Evolutionary conservation across 1,140 invertebrate genomes (phyloP).

Genomic region (Panagrolaimus sp.): DNA sequence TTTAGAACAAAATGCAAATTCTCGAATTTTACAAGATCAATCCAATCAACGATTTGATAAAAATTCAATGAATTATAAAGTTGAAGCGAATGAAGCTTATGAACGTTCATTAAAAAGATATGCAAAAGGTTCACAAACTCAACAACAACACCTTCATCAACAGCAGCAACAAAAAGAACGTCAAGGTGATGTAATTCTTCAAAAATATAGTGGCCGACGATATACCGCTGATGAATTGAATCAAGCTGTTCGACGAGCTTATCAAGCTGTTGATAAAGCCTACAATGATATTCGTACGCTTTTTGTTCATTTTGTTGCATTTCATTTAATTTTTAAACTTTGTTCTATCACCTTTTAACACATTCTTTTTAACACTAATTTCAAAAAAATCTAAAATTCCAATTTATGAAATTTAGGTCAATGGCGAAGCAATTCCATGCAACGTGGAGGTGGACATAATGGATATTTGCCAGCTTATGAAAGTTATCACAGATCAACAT

Average conservation of each 20-base stretch:
- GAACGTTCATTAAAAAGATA: conserved; percentile 1
- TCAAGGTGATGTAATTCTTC: background rate
- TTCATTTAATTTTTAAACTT: background rate
- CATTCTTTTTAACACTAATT: background rate
- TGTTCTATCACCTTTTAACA: conserved; percentile 8
- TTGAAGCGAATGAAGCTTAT: conserved; percentile 4
- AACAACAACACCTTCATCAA: background rate
- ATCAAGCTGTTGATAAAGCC: conserved; percentile 37
- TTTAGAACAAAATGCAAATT: no score
- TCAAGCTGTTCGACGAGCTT: conserved; percentile 33
- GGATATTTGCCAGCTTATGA: conserved; percentile 28
- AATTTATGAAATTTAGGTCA: conserved; percentile 5
- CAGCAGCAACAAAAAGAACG: background rate
- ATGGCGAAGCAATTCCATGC: conserved; percentile 33
- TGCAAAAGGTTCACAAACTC: conserved; percentile 1
- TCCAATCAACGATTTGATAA: no score
- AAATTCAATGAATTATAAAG: background rate
- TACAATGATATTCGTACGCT: conserved; percentile 25
- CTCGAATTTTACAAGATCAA: no score
- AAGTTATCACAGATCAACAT: conserved; percentile 32
- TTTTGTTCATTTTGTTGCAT: background rate
- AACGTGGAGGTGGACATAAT: conserved; percentile 20
- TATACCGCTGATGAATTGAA: conserved; percentile 36
- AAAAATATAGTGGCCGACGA: conserved; percentile 17
- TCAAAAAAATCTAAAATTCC: conserved; percentile 12